Evolutionary conservation across 2,113 vertebrate genomes (phyloP).

Genomic region (Chaetorhynchus papuensis): DNA sequence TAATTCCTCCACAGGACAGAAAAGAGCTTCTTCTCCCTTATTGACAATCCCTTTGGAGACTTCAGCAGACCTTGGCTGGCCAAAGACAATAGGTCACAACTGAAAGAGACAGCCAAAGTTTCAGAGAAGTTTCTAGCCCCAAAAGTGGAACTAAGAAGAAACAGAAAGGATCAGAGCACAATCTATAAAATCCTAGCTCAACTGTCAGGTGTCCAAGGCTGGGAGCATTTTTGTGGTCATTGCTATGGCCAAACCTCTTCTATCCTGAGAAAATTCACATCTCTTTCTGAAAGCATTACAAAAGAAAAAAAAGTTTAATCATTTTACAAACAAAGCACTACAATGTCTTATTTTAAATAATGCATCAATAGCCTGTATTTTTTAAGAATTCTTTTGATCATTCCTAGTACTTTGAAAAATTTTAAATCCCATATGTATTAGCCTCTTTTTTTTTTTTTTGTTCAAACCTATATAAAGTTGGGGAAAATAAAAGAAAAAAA

Average conservation of each 20-base stretch:
- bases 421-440: background rate
- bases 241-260: background rate
- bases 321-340: background rate
- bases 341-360: background rate
- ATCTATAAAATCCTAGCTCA: background rate
- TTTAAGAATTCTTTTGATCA: background rate
- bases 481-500: background rate
- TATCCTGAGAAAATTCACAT: background rate
- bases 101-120: background rate
- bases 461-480: background rate
- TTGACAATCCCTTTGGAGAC: background rate
- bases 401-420: background rate
- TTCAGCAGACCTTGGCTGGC: background rate
- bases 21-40: background rate
- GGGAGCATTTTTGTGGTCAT: background rate
- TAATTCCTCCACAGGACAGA: background rate
- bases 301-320: background rate
- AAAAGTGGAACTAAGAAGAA: background rate
- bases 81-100: background rate
- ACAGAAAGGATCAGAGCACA: background rate
- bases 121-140: background rate
- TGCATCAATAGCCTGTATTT: background rate
- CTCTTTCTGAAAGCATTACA: background rate
- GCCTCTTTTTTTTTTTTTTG: background rate
- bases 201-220: background rate